A percentile compares a stretch with the other conserved stretches of the same genome.
phyloP scores from a whole-genome alignment of 2,113 vertebrate species.

The Pardalotus punctatus region DNA sequence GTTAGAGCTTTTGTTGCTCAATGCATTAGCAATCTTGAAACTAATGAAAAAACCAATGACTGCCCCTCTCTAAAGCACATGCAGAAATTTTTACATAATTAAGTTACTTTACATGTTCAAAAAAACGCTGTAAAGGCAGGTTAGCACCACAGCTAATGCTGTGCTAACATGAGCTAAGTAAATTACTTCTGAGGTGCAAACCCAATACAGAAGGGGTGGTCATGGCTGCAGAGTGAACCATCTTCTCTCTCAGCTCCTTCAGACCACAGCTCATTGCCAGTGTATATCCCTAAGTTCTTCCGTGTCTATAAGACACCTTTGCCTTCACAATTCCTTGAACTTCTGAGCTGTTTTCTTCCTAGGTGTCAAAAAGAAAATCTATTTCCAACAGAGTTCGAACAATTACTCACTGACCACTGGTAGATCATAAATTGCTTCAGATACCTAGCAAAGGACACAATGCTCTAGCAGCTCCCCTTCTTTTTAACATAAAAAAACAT shows the following conservation, averaged over 20 bases:
- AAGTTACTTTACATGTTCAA: not conserved
- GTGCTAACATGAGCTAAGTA: not conserved
- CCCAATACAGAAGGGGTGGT: not conserved
- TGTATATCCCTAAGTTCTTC: not conserved
- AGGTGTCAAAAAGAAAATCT: not conserved
- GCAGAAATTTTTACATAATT: not conserved
- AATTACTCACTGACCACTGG: not conserved
- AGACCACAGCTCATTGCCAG: not conserved
- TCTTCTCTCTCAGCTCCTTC: not conserved
- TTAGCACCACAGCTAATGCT: not conserved
- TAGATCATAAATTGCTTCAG: not conserved
- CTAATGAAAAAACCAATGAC: not conserved
- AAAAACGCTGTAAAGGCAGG: not conserved
- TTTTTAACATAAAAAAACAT: not conserved
- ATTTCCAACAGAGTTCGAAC: not conserved
- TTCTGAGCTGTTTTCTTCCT: not conserved
- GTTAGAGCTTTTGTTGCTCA: not conserved
- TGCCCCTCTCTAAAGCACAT: not conserved
- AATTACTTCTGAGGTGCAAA: not conserved
- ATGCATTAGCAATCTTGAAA: not conserved
- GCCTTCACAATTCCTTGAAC: not conserved
- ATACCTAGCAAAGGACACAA: not conserved
- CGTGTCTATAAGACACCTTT: not conserved
- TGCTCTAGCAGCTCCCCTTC: not conserved
- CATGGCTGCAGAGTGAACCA: not conserved